Base-by-base conservation (phyloP, 2,888 invertebrate genomes). In the Stenchaetothrips biformis region DNA sequence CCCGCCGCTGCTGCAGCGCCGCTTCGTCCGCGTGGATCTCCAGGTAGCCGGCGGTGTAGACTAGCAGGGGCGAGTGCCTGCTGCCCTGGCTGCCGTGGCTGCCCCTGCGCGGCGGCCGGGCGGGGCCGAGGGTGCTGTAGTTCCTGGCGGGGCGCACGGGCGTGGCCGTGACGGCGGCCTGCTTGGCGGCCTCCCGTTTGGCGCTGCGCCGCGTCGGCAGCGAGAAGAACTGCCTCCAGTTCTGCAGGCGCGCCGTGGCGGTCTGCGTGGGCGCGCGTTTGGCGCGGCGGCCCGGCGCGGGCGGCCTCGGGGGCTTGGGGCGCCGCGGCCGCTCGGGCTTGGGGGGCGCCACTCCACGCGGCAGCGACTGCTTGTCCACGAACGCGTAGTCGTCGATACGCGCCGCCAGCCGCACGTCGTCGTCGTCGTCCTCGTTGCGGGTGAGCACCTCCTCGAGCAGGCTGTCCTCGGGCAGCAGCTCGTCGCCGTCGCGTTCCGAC, bases 151-250 rank as follows among this genome's bases (percentile, higher is more conserved):
- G 92, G 74, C 92, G 87, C 77, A 88, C 88, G 0, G 94, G 77
- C n/a, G 81, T 80, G 47, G 82, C 81, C 25, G 21, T 21, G 67
- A 78, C 27, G 6, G 67, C 8, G 48, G 81, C 78, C 13, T 81
- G 79, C 87, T 94, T 94, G 81, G 94, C 93, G 78, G 95, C 92
- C 48, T 92, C 92, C 48, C 92, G 93, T 83, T 95, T 95, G 8
- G 94, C 94, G 37, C 89, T 90, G 82, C 88, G 48, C 18, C 74
- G 48, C 62, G 77, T 49, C n/a, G 74, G 48, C 67, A 77, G 53
- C 74, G 67, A 74, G 67, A 74, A 74, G 67, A 74, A 74, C 67
- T 74, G 67, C 67, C 67, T 21, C 67, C 67, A 74, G 67, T 74
- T 74, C 67, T 74, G 67, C 25, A 74, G 67, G 67, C 67, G 67